Base-by-base conservation (phyloP, 2,797 vertebrate genomes). In the Hipposideros larvatus region DNA sequence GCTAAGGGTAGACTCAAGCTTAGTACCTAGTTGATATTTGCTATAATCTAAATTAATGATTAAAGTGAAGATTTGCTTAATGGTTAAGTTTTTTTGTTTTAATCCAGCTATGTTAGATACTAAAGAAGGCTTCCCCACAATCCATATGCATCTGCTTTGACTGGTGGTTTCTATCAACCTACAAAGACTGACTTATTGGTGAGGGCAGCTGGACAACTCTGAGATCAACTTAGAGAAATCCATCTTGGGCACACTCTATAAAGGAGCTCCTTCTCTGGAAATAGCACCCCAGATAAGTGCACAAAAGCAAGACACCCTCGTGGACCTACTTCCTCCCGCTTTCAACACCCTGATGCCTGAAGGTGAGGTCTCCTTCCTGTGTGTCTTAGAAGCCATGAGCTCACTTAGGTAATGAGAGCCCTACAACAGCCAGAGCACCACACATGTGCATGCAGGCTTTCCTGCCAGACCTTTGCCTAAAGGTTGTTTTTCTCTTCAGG, bases 51-150 rank as follows among this genome's bases (percentile, higher is more conserved):
- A 95, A 86, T 92, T 91, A 92, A 90, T 96, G 94, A n/a, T 93
- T 93, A 92, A 97, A 96, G 51, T 96, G 46, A 65, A 9, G 86
- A 87, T 96, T 98, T 90, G 77, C 97, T 96, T 97, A 97, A 85
- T 96, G 87, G 53, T 97, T 98, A 95, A 96, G 94, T 87, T 93
- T 98, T 97, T 96, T 96, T 97, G 89, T 98, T 96, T 95, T 57
- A 84, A 37, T 96, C 92, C 97, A 94, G 85, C 91, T 61, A 7
- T 90, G 68, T 96, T 96, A 98, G 89, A 94, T 78, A 85, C 96
- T 97, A 97, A 98, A 98, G 95, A 96, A 97, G 91, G 96, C 96
- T 97, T 92, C 96, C 96, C 96, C 96, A 97, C 92, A 96, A 77
- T 85, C 95, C 95, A 85, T 66, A 96, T 91, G 73, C 74, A 24